phyloP scores from a whole-genome alignment of 2,113 vertebrate genomes.

The Tricholaema leucomelas region DNA sequence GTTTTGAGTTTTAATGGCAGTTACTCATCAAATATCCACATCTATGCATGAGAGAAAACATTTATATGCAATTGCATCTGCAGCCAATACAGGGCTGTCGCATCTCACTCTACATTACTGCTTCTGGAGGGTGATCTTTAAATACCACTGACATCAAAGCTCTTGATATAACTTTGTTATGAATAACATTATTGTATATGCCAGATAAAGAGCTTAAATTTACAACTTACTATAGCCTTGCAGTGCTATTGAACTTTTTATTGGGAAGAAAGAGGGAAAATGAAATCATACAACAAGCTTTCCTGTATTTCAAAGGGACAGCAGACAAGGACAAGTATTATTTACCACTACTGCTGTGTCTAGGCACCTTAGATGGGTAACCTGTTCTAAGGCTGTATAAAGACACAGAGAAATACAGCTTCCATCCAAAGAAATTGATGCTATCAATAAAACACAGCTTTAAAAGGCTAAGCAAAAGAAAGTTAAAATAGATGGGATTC shows the following conservation, averaged over 20 bases:
- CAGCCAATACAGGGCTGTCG: not conserved
- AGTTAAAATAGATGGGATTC: not conserved
- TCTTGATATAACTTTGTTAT: conserved; percentile 22
- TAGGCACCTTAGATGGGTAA: not conserved
- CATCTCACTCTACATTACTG: conserved; percentile 29
- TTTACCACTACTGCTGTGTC: not conserved
- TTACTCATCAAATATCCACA: not conserved
- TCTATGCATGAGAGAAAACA: conserved; percentile 46
- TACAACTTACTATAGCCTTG: conserved; percentile 12
- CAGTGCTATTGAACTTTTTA: not conserved
- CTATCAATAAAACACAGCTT: not conserved
- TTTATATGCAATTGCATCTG: conserved; percentile 52
- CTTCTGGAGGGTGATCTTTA: conserved; percentile 62
- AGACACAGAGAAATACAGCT: not conserved
- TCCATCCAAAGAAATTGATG: not conserved
- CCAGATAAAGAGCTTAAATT: not conserved
- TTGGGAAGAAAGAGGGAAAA: conserved; percentile 11
- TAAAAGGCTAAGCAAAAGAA: not conserved
- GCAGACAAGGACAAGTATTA: not conserved
- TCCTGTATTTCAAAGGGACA: not conserved
- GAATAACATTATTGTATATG: conserved; percentile 42
- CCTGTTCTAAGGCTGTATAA: not conserved
- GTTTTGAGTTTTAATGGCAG: conserved; percentile 39
- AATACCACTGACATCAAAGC: conserved; percentile 49
- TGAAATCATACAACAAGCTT: not conserved